Evolutionary conservation across 2,797 vertebrate species (phyloP).

Genomic region (Paramormyrops hopkinsi): DNA sequence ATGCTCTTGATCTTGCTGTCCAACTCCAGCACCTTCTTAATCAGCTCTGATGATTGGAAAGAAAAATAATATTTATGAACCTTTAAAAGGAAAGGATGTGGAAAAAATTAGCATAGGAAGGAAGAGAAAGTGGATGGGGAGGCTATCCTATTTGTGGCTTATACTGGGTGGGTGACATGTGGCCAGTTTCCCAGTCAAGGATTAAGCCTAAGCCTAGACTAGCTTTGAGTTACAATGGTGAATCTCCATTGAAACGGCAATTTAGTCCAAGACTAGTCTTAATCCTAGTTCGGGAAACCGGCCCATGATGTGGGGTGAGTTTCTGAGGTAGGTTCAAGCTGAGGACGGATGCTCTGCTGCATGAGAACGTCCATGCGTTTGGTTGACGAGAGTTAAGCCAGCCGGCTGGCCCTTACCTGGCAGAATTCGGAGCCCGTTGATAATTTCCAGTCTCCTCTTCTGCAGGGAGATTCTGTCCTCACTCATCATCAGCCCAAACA

Average conservation of each 20-base stretch:
- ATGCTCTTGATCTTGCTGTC: constrained; percentile 81
- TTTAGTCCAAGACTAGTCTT: too few species aligned
- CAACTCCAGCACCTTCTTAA: constrained; percentile 79
- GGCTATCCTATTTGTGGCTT: neutral
- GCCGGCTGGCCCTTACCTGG: constrained; percentile 65
- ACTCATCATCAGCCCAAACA: constrained; percentile 91
- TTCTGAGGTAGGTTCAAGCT: neutral
- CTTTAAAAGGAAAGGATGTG: neutral
- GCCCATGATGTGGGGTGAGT: neutral
- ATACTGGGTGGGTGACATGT: neutral
- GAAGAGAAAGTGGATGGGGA: neutral
- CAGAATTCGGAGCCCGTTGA: constrained; percentile 67
- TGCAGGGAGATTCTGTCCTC: constrained; percentile 88
- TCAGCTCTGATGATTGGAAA: constrained; percentile 63
- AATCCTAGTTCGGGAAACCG: too few species aligned
- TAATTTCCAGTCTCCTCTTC: constrained; percentile 80
- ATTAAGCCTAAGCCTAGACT: too few species aligned
- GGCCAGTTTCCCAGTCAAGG: too few species aligned
- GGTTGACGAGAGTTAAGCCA: neutral
- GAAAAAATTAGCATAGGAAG: neutral
- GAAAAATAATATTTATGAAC: neutral
- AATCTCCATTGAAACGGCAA: too few species aligned
- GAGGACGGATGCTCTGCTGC: too few species aligned
- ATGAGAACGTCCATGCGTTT: neutral
- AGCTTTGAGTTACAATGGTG: too few species aligned